phyloP scores from a whole-genome alignment of 2,888 invertebrate genomes.

The Drosophila pullipes region DNA sequence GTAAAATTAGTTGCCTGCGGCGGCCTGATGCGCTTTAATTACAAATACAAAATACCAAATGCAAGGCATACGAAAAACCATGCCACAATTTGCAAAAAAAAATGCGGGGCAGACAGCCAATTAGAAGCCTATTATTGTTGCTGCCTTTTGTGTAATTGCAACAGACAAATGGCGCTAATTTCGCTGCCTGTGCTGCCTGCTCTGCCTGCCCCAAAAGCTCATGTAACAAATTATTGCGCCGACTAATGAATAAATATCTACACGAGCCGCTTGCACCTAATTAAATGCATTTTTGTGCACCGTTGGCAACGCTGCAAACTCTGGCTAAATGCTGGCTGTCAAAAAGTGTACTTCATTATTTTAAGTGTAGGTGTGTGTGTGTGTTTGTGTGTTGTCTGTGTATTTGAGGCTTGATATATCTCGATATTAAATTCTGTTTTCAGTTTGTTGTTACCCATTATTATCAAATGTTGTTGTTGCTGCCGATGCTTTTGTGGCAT shows the following conservation, averaged over 20 bases:
- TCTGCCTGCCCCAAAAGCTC: constrained; percentile 47
- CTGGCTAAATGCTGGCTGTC: constrained; percentile 2
- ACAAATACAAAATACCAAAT: constrained; percentile 43
- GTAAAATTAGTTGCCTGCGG: constrained; percentile 67
- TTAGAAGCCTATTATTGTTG: constrained; percentile 70
- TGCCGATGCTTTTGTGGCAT: constrained; percentile 27
- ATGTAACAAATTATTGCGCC: constrained; percentile 57
- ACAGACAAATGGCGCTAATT: constrained; percentile 47
- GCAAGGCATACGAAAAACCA: constrained; percentile 24
- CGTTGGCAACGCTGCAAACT: constrained; percentile 12
- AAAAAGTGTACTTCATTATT: constrained; percentile 38
- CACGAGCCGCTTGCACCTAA: constrained; percentile 33
- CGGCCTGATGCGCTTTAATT: constrained; percentile 71
- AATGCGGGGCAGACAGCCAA: constrained; percentile 45
- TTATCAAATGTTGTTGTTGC: constrained; percentile 21
- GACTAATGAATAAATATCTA: constrained; percentile 73
- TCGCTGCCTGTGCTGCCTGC: constrained; percentile 5
- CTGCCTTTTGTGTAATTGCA: constrained; percentile 49
- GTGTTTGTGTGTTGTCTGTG: not conserved
- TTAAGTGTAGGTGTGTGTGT: constrained; percentile 7
- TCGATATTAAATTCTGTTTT: constrained; percentile 38
- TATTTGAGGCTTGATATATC: constrained; percentile 18
- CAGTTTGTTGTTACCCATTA: constrained; percentile 15
- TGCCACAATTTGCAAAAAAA: constrained; percentile 6
- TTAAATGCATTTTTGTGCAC: constrained; percentile 50